These are phyloP conservation scores for Lepus timidus DNA, from an alignment of 2,113 vertebrate genomes.

Conservation along the genomic window DNA sequence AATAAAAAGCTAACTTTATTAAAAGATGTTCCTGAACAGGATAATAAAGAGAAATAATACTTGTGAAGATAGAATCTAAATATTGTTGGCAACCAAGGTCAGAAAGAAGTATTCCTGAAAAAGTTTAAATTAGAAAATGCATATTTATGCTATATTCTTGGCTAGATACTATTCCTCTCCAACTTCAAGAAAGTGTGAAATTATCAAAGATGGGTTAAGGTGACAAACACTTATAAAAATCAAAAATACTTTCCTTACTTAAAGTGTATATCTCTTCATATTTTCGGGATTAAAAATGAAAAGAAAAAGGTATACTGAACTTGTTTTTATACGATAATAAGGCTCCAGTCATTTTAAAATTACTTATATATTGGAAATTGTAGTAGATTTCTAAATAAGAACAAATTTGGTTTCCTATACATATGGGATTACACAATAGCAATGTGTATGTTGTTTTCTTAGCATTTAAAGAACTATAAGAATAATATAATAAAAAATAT, in stretches of 20 bases:
- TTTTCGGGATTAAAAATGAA: background rate
- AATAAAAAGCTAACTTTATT: background rate
- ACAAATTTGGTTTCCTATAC: background rate
- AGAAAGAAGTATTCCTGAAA: background rate
- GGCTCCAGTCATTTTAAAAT: background rate
- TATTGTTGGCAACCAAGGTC: background rate
- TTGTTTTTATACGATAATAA: background rate
- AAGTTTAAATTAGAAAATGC: constrained; percentile 11
- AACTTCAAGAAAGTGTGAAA: background rate
- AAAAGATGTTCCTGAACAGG: background rate
- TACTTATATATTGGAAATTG: constrained; percentile 19
- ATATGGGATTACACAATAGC: background rate
- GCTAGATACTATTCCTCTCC: background rate
- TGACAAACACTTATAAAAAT: constrained; percentile 7
- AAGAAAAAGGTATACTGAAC: background rate
- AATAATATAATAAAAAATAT: background rate
- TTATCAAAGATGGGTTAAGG: background rate
- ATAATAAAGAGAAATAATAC: background rate
- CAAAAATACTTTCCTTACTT: background rate
- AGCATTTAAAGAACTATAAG: background rate
- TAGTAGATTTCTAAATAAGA: background rate
- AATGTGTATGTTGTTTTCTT: background rate
- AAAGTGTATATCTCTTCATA: background rate
- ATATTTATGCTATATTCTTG: background rate
- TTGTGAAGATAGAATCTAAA: background rate